These are phyloP conservation scores for Deroplatys truncata DNA, from an alignment of 2,888 invertebrate species.

Conservation along the genomic window DNA sequence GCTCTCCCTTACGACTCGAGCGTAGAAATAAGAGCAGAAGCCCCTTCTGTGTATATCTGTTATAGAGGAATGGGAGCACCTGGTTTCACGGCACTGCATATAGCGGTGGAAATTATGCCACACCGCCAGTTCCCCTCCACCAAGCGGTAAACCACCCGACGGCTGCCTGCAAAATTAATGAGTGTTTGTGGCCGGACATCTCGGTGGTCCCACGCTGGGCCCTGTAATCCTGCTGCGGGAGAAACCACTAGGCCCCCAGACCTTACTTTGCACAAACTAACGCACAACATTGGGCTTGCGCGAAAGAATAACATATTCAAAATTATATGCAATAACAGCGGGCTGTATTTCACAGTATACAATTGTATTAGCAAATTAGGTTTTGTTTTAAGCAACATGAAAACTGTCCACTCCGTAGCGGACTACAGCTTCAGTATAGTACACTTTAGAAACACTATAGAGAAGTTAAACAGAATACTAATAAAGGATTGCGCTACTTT, in stretches of 20 bases:
- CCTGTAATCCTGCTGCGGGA: background rate
- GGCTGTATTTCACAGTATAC: too few relatives aligned
- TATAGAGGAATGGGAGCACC: background rate
- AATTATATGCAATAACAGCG: background rate
- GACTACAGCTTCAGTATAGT: too few relatives aligned
- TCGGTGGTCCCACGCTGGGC: background rate
- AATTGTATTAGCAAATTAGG: too few relatives aligned
- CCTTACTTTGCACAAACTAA: background rate
- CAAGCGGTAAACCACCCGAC: background rate
- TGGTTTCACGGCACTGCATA: background rate
- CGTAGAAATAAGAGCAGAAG: background rate
- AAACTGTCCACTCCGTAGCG: too few relatives aligned
- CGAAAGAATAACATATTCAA: background rate
- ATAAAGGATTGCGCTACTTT: too few relatives aligned
- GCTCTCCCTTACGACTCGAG: too few relatives aligned
- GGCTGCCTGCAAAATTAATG: background rate
- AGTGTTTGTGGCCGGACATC: background rate
- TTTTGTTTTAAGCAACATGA: too few relatives aligned
- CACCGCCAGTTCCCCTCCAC: background rate
- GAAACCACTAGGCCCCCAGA: background rate
- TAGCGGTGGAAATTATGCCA: background rate
- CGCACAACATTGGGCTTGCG: background rate
- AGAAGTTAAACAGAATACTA: too few relatives aligned
- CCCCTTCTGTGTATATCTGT: background rate
- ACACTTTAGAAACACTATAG: too few relatives aligned